A percentile compares a stretch with the other conserved stretches of the same genome.
phyloP scores from a whole-genome alignment of 2,797 vertebrate genomes.

The Clamator glandarius region DNA sequence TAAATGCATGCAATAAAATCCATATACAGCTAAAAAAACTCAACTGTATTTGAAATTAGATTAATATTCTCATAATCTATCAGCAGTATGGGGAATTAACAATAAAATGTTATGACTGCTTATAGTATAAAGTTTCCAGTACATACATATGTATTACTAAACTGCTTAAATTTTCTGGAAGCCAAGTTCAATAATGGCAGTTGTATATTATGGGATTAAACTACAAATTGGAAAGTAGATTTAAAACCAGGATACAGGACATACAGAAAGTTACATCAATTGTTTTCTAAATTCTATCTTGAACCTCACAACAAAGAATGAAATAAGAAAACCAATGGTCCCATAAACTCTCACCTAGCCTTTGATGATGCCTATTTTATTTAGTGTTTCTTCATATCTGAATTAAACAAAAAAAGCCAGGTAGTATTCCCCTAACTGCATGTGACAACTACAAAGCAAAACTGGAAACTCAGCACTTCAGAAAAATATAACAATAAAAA shows the following conservation, averaged over 20 bases:
- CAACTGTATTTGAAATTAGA: neutral
- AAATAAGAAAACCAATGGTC: neutral
- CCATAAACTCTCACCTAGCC: neutral
- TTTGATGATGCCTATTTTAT: neutral
- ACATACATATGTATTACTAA: neutral
- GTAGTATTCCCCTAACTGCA: neutral
- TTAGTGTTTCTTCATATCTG: neutral
- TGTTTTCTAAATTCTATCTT: neutral
- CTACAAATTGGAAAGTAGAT: neutral
- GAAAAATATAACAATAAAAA: neutral
- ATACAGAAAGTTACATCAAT: neutral
- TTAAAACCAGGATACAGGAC: neutral
- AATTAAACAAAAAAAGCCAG: neutral
- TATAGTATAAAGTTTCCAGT: neutral
- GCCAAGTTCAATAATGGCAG: neutral
- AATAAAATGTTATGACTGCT: neutral
- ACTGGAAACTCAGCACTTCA: neutral
- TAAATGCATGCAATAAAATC: slow-evolving; percentile 55
- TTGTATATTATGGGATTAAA: neutral
- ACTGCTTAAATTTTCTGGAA: neutral
- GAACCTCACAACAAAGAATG: neutral
- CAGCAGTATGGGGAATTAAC: neutral
- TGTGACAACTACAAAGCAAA: neutral
- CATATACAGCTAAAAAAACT: slow-evolving; percentile 8
- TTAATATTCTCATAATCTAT: neutral